Base-by-base conservation (phyloP, 2,797 vertebrate genomes). In the Sebastes minor region DNA sequence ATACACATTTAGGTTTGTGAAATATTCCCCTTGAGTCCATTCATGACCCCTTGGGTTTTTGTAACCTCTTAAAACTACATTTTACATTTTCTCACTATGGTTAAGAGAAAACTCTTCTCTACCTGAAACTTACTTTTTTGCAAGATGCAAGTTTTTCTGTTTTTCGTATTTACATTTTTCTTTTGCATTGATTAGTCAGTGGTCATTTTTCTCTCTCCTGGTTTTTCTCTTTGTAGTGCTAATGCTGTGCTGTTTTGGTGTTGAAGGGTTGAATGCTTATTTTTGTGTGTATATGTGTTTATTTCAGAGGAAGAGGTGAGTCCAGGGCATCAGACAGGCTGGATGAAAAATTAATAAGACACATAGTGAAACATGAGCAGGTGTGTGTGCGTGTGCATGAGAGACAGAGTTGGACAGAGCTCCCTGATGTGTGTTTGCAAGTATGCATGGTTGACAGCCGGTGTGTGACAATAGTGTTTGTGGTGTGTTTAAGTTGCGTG, bases 301-400 rank as follows among this genome's bases (percentile, higher is more conserved):
- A 70, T 75, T 89, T 85, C 70, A 55, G 28, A 82, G n/a, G n/a
- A 66, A 52, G 32, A 67, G 56, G 56, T 83, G 74, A 85, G 71
- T 80, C 33, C 23, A 38, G 69, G 80, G 9, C 60, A 74, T 35
- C 20, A 14, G 77, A 27, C 76, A 73, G 65, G 27, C 53, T 71
- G 25, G 23, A 82, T 89, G 68, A 82, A 91, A 81, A 81, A 87
- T 74, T 46, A 53, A 83, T 86, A 84, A 86, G 80, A 74, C 62
- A 72, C 74, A 74, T 18, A 63, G 80, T 71, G 78, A 80, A 86
- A 87, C 75, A 88, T 70, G 64, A 89, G 68, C 69, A 82, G 80
- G 53, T 85, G 75, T 65, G 53, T 65, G 53, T 13, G 32, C 56
- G n/a, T 73, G 53, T 66, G 12, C 33, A 25, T 33, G 14, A 20